Evolutionary conservation across 2,888 invertebrate genomes (phyloP).

Genomic region (Limnephilus auricula): DNA sequence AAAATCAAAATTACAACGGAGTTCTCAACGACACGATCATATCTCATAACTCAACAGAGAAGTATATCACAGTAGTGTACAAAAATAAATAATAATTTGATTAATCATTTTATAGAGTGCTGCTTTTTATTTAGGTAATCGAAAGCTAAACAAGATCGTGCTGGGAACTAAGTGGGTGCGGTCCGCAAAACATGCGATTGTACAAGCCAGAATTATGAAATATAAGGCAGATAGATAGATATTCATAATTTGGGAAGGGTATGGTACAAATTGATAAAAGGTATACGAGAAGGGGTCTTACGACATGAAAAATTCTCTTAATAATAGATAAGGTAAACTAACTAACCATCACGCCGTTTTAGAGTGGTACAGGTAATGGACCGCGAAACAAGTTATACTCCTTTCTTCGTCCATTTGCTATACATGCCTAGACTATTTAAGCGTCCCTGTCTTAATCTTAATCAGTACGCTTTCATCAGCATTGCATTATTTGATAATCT

Average conservation of each 20-base stretch:
- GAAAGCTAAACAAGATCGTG: background rate
- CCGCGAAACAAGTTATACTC: too few species aligned
- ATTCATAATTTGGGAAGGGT: background rate
- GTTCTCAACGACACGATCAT: background rate
- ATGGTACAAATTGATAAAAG: background rate
- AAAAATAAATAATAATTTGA: background rate
- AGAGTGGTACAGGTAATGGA: too few species aligned
- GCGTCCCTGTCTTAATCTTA: too few species aligned
- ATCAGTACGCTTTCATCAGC: too few species aligned
- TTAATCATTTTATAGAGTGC: background rate
- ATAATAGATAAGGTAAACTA: too few species aligned
- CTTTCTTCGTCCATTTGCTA: too few species aligned
- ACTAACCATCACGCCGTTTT: too few species aligned
- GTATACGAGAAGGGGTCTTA: background rate
- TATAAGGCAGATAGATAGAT: background rate
- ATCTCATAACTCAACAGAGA: background rate
- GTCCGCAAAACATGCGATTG: background rate
- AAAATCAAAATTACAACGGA: background rate
- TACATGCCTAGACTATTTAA: too few species aligned
- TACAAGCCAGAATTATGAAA: background rate
- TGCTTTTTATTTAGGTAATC: background rate
- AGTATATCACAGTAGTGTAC: background rate
- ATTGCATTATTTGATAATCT: too few species aligned
- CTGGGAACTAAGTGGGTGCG: background rate
- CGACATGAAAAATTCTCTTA: background rate